Base-by-base conservation (phyloP, 2,113 vertebrate genomes). In the Acrocephalus arundinaceus region DNA sequence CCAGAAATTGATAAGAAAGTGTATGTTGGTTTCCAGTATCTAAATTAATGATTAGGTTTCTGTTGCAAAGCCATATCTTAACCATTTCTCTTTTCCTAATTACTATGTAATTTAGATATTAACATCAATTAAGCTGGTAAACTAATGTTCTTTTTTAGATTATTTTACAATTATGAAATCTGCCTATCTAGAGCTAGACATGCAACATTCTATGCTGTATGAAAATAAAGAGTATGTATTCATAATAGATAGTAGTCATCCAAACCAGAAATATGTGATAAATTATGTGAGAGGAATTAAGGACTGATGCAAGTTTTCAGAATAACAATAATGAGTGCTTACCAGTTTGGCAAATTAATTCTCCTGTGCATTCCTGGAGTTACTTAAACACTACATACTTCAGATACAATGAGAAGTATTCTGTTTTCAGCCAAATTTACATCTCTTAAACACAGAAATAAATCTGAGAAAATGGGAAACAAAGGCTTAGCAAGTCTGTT, bases 101-200 rank as follows among this genome's bases (percentile, higher is more conserved):
- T 80, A 79, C 92, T 94, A 33, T 93, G 92, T 96, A 95, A 97
- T 90, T 96, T 93, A 96, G 95, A 93, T 96, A 87, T 92, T 94
- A 96, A 89, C 88, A 82, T 46, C 77, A 94, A 96, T 95, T 96
- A 96, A 91, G 73, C 80, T 75, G 65, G 93, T 95, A 96, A 94
- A 96, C 83, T 66, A 84, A 82, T 92, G 79, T 68, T 93, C 90
- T 41, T 68, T 75, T 89, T 81, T 55, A 95, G 82, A 95, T 96
- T 90, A 96, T 52, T 94, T 80, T 89, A 49, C 70, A 84, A 61
- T 94, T 96, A 87, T 91, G 74, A 93, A 94, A 94, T 94, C 91
- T 87, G 68, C 58, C 90, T 75, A 68, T 93, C 91, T 92, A 21
- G 89, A 90, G 73, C 76, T 52, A 92, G 79, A 75, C 73, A 37